phyloP scores from a whole-genome alignment of 2,113 vertebrate genomes.

The human region GRCh38 chr12:114905001-114905500 shows the following conservation, averaged over 20 bases:
- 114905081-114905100: neutral
- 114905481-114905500: too few species aligned
- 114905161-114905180: neutral
- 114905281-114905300: neutral
- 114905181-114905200: too few species aligned
- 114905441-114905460: neutral
- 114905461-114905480: neutral
- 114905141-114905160: neutral
- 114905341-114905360: neutral
- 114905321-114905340: neutral
- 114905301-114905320: neutral
- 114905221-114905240: neutral
- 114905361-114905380: neutral
- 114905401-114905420: neutral
- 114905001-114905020: neutral
- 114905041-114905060: too few species aligned
- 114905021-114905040: fast-evolving
- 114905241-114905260: neutral
- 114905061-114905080: fast-evolving
- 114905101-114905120: neutral
- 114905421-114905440: neutral
- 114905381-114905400: neutral
- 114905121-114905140: neutral
- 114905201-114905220: neutral
- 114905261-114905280: neutral